phyloP scores from a whole-genome alignment of 2,797 vertebrate genomes.

The Labeo calbasu region DNA sequence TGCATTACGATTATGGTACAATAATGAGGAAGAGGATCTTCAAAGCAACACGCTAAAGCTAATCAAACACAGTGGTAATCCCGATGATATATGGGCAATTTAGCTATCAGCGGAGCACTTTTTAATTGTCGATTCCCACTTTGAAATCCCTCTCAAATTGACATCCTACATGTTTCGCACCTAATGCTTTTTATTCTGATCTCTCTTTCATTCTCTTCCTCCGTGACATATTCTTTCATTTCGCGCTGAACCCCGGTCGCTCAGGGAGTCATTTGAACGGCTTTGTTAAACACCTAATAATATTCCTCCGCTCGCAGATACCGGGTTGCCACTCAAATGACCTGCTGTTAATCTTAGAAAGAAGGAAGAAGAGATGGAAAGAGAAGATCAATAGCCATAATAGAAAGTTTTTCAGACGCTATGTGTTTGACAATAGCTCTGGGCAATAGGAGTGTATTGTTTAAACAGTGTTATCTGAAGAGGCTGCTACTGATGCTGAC shows the following conservation, averaged over 20 bases:
- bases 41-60: constrained; percentile 56
- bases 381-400: constrained; percentile 56
- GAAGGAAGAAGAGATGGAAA: constrained; percentile 43
- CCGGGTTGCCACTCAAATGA: constrained; percentile 48
- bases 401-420: constrained; percentile 47
- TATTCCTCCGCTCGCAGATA: constrained; percentile 45
- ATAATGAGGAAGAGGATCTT: constrained; percentile 57
- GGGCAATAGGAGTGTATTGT: constrained; percentile 71
- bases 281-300: constrained; percentile 58
- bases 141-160: constrained; percentile 61
- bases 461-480: constrained; percentile 62
- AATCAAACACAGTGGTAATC: constrained; percentile 59
- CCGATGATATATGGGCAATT: constrained; percentile 56
- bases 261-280: constrained; percentile 56
- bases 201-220: constrained; percentile 45
- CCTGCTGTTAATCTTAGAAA: constrained; percentile 33
- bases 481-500: constrained; percentile 57
- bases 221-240: constrained; percentile 53
- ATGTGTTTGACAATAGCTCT: constrained; percentile 73
- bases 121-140: constrained; percentile 63
- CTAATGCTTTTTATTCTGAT: constrained; percentile 47
- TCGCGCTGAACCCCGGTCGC: constrained; percentile 52
- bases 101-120: constrained; percentile 55
- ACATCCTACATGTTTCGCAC: constrained; percentile 56
- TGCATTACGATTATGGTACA: constrained; percentile 25